These are phyloP conservation scores for Limonius californicus DNA, from an alignment of 1,140 invertebrate genomes.

Conservation along the genomic window DNA sequence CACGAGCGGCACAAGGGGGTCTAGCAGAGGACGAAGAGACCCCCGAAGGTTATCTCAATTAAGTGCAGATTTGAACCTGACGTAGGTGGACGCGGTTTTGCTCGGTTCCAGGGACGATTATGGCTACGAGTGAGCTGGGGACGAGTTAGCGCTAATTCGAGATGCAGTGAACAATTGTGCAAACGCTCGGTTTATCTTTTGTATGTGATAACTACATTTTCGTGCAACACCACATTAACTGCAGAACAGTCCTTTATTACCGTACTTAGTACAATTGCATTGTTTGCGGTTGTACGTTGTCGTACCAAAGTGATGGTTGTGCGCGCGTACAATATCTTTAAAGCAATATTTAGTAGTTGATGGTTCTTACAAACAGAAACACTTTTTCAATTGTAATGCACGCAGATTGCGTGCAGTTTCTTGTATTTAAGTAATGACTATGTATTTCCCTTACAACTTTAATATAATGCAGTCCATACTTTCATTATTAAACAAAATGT, in stretches of 20 bases:
- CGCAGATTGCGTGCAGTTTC: no score
- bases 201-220: slow-evolving; percentile 3
- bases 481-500: no score
- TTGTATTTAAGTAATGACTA: no score
- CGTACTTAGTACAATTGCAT: no score
- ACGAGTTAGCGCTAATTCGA: not conserved
- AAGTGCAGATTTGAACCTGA: slow-evolving; percentile 44
- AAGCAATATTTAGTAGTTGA: not conserved
- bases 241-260: not conserved
- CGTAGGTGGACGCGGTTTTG: slow-evolving; percentile 33
- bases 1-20: slow-evolving; percentile 49
- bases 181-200: not conserved
- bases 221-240: slow-evolving; percentile 2
- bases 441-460: no score
- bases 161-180: not conserved
- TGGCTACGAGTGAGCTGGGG: no score
- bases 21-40: slow-evolving; percentile 42
- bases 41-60: slow-evolving; percentile 43
- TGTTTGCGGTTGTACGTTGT: not conserved
- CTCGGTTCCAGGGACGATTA: no score
- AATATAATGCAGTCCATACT: not conserved
- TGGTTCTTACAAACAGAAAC: no score
- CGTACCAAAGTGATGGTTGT: not conserved
- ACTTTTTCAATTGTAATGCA: no score
- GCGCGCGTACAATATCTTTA: not conserved